Evolutionary conservation across 2,888 invertebrate species (phyloP), one percentile per base, ranked within the genome.

Genomic region (Drosophila austrosaltans): DNA sequence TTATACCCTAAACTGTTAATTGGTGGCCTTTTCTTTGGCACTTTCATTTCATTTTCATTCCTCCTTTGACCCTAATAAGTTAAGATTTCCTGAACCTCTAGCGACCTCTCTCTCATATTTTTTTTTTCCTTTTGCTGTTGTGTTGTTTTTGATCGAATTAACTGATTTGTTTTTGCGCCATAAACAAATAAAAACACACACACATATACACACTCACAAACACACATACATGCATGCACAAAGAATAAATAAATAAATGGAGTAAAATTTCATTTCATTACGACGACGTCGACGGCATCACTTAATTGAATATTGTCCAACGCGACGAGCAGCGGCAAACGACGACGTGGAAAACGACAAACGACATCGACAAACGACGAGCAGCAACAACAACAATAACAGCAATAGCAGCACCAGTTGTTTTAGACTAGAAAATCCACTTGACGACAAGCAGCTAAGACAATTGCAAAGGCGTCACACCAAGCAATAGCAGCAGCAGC

Each of bases 201-300:
- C 22, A 22, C 28, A 40, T 42, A 48, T 36, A 25, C 40, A 71
- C 69, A 65, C 75, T 56, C 54, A 57, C 71, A 66, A 36, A 71
- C 67, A 76, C 80, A 80, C 78, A 83, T 79, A 83, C 74, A 72
- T 76, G 74, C 64, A 77, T 76, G 69, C 76, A 66, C 68, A 69
- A 60, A 68, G 70, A 77, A 76, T 77, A 81, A 86, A 81, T 81
- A 86, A 83, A 83, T 86, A 83, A 83, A 83, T 86, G 69, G 75
- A 81, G 78, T 78, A 74, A 72, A 86, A 86, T 83, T 83, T 83
- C 81, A 86, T 83, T 86, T 86, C 74, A 86, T 83, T 86, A 64
- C 53, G 58, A 65, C 66, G 42, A 66, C 66, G 42, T 22, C 69
- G 57, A 48, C 76, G 57, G 64, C 60, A 70, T 69, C 73, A 73